Evolutionary conservation across 2,113 vertebrate species (phyloP).

Genomic region (Bufo bufo): DNA sequence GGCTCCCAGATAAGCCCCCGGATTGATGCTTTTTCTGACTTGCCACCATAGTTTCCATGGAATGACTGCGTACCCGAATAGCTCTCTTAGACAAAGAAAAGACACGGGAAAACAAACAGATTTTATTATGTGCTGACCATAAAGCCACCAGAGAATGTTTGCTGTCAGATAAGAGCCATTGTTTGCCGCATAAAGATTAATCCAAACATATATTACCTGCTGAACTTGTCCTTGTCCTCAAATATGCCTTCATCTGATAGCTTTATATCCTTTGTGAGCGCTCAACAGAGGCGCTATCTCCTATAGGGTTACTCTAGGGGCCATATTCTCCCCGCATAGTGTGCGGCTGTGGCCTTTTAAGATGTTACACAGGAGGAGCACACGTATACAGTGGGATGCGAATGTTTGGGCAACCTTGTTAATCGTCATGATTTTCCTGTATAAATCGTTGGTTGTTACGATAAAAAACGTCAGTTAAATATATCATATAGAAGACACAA

Average conservation of each 20-base stretch:
- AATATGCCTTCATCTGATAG: neutral
- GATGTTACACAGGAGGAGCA: neutral
- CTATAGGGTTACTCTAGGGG: neutral
- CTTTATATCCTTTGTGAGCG: neutral
- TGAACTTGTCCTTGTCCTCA: neutral
- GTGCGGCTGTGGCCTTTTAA: neutral
- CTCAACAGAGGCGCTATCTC: neutral
- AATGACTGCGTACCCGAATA: conserved; percentile 92
- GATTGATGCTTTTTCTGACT: conserved; percentile 83
- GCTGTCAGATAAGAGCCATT: neutral
- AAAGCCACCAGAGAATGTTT: neutral
- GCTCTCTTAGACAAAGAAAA: conserved; percentile 76
- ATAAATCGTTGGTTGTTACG: no score
- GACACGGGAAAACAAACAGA: conserved; percentile 8
- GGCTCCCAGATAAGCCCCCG: conserved; percentile 81
- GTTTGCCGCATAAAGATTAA: neutral
- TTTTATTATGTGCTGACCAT: neutral
- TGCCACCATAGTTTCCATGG: conserved; percentile 95
- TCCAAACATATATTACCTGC: neutral
- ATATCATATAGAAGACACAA: no score
- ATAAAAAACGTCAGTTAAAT: no score
- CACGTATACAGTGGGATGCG: no score
- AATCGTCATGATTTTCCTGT: no score
- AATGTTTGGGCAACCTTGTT: no score
- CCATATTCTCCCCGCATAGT: neutral